Evolutionary conservation across 2,113 vertebrate species (phyloP).

Genomic region (Ondatra zibethicus): DNA sequence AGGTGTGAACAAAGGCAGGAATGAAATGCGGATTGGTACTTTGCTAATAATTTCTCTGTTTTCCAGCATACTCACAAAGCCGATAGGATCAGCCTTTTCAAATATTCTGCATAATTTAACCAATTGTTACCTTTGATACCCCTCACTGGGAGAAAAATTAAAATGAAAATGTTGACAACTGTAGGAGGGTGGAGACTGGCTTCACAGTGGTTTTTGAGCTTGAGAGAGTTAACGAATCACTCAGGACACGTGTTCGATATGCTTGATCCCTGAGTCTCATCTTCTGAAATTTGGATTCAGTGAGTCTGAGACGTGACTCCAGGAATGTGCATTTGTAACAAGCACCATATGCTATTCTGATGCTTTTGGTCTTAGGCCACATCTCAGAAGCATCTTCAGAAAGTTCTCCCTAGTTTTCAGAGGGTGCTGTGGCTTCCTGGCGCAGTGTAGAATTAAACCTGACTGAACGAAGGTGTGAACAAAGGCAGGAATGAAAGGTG

Average conservation of each 20-base stretch:
- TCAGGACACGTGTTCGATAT: not conserved
- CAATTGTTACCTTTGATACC: too few species aligned
- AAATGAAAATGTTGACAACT: slow-evolving; percentile 5
- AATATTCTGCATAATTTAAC: too few species aligned
- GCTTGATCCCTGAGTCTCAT: not conserved
- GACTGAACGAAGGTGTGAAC: not conserved
- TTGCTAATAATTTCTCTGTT: too few species aligned
- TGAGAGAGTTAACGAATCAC: not conserved
- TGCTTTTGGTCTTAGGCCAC: slow-evolving; percentile 36
- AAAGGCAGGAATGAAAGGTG: not conserved
- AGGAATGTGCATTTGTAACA: slow-evolving; percentile 58
- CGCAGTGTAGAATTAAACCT: not conserved
- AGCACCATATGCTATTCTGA: slow-evolving; percentile 8
- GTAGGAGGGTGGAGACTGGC: not conserved
- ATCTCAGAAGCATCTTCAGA: slow-evolving; percentile 32
- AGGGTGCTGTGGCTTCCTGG: not conserved
- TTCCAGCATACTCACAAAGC: too few species aligned
- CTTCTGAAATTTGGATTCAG: slow-evolving; percentile 53
- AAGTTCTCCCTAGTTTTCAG: slow-evolving; percentile 35
- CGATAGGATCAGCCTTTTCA: too few species aligned
- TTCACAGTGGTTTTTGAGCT: not conserved
- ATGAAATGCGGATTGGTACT: too few species aligned
- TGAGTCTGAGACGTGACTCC: not conserved
- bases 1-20: too few species aligned
- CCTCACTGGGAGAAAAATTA: too few species aligned